Conservation (phyloP, 2,797 vertebrate species). For the Botia almorhae region DNA sequence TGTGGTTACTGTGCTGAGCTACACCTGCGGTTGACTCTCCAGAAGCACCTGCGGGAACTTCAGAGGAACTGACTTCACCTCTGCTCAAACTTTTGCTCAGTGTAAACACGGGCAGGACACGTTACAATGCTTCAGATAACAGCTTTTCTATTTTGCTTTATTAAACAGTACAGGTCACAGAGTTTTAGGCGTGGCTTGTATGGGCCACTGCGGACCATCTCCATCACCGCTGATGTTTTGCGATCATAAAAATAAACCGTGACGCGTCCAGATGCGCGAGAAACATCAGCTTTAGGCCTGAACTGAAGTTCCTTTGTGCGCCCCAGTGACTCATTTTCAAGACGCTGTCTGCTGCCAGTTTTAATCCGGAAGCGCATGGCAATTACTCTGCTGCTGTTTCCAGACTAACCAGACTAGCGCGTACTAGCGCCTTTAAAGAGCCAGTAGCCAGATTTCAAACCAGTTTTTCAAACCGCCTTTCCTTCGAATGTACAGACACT, state of each 20-base stretch:
- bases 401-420: conserved; percentile 90
- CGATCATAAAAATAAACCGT: conserved; percentile 16
- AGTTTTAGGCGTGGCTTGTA: background rate
- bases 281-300: conserved; percentile 45
- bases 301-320: conserved; percentile 93
- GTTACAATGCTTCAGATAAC: too few species aligned
- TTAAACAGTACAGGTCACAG: background rate
- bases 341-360: conserved; percentile 99
- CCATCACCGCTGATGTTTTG: background rate
- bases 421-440: conserved; percentile 74
- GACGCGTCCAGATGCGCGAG: conserved; percentile 36
- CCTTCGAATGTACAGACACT: background rate
- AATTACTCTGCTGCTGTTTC: conserved; percentile 95
- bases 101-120: too few species aligned
- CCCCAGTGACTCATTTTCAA: conserved; percentile 98
- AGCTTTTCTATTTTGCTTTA: too few species aligned
- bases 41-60: background rate
- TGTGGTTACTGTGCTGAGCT: background rate
- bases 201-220: background rate
- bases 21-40: background rate
- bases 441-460: conserved; percentile 60
- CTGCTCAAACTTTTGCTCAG: background rate
- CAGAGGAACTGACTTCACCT: background rate
- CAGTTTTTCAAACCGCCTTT: background rate
- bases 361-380: conserved; percentile 98